Conservation (phyloP, 2,113 vertebrate genomes). For the Oophaga pumilio region DNA sequence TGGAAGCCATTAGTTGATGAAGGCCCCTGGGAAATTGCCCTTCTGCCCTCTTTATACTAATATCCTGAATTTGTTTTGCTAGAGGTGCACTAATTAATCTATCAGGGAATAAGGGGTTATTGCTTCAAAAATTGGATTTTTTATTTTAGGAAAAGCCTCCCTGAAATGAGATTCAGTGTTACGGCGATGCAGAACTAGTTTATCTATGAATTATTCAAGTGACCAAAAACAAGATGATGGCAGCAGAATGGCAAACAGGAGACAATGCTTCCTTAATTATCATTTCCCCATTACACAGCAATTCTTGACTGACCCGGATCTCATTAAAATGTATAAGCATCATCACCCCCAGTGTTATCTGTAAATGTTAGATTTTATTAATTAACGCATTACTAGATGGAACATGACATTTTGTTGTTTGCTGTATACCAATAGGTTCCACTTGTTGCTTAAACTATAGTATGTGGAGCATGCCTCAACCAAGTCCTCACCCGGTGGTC, state of each 20-base stretch:
- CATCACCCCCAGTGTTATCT: not conserved
- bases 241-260: not conserved
- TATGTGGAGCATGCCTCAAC: too few relatives aligned
- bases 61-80: not conserved
- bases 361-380: not conserved
- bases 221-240: not conserved
- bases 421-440: not conserved
- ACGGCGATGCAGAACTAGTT: too few relatives aligned
- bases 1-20: not conserved
- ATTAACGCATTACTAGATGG: too few relatives aligned
- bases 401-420: too few relatives aligned
- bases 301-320: not conserved
- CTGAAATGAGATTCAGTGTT: too few relatives aligned
- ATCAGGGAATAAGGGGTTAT: not conserved
- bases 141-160: too few relatives aligned
- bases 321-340: not conserved
- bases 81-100: not conserved
- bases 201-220: not conserved
- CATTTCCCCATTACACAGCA: not conserved
- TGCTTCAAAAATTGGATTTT: not conserved
- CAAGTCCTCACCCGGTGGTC: too few relatives aligned
- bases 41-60: not conserved
- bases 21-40: not conserved
- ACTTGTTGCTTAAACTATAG: not conserved
- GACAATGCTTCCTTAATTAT: not conserved